A percentile compares a stretch with the other conserved stretches of the same genome.
These are phyloP conservation scores for Cybosia mesomella DNA, from an alignment of 2,888 invertebrate genomes.

Conservation along the genomic window DNA sequence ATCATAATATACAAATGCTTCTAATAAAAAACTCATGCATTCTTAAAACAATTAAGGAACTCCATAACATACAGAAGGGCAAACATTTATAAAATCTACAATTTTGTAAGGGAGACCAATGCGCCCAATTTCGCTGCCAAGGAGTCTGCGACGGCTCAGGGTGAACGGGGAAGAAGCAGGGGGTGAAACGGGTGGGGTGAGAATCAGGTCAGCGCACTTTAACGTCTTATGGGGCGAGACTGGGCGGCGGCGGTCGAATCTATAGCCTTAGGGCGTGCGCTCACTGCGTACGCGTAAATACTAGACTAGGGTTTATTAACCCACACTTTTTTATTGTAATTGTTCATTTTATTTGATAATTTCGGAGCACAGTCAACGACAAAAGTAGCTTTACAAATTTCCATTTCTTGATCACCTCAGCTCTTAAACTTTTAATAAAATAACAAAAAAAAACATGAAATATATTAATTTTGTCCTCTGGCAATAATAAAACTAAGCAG, in stretches of 20 bases:
- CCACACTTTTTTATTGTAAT: not conserved
- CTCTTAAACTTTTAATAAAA: no score
- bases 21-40: not conserved
- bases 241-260: slow-evolving; percentile 63
- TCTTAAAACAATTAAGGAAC: slow-evolving; percentile 2
- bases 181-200: slow-evolving; percentile 23
- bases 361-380: no score
- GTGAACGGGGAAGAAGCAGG: slow-evolving; percentile 26
- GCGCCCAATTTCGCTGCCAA: slow-evolving; percentile 62
- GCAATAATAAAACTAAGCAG: no score
- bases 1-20: not conserved
- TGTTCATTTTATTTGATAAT: no score
- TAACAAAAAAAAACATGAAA: no score
- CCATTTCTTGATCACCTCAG: no score
- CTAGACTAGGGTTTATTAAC: not conserved
- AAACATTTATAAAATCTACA: slow-evolving; percentile 22
- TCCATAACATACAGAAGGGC: slow-evolving; percentile 15
- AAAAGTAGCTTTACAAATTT: no score
- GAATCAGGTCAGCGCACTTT: slow-evolving; percentile 74
- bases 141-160: slow-evolving; percentile 60
- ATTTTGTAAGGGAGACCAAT: slow-evolving; percentile 30
- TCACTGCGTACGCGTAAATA: slow-evolving; percentile 15
- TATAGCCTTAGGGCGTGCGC: slow-evolving; percentile 36
- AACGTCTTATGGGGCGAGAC: slow-evolving; percentile 65
- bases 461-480: no score